Base-by-base conservation (phyloP, 2,888 invertebrate genomes). In the Zelleria hepariella region DNA sequence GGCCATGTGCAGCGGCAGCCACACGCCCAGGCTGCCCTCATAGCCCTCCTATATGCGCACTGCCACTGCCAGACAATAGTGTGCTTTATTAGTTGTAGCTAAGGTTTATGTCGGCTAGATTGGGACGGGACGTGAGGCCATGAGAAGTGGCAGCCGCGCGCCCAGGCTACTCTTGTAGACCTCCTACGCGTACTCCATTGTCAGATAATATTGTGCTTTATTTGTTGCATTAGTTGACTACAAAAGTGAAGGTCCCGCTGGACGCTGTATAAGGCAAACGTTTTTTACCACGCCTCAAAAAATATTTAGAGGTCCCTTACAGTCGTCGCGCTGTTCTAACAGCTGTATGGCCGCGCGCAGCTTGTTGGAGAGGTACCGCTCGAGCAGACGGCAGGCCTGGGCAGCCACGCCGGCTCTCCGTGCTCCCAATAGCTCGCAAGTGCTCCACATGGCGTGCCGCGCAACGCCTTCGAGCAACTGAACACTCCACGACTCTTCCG, bases 321-420 rank as follows among this genome's bases (percentile, higher is more conserved):
- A 15, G 24, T 53, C n/a, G 3, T 59, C 27, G 42, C 62, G n/a
- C 57, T 10, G 0, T 56, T 59, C 55, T 10, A 68, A 25, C 26
- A n/a, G n/a, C 18, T 26, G 10, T 27, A 59, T 42, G 18, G 18
- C 23, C 10, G 26, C 10, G 26, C 51, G 48, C 32, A 56, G n/a
- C n/a, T 21, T 32, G 32, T 15, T n/a, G 5, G 65, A 54, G 18
- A 82, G 62, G 59, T 73, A 78, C 0, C 68, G 69, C 62, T 83
- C 81, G 4, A 82, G 42, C 5, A 82, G 66, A 0, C 68, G 67
- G 61, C 82, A 82, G 1, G 80, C 72, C 57, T 67, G 69, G 0
- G 73, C 78, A 2, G 79, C 74, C 2, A 80, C 68, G 2, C 82
- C 82, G 47, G 67, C 63, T 1, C 54, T 26, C 15, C 62, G 52